Evolutionary conservation across 2,797 vertebrate species (phyloP).

Genomic region (Danio choprae): DNA sequence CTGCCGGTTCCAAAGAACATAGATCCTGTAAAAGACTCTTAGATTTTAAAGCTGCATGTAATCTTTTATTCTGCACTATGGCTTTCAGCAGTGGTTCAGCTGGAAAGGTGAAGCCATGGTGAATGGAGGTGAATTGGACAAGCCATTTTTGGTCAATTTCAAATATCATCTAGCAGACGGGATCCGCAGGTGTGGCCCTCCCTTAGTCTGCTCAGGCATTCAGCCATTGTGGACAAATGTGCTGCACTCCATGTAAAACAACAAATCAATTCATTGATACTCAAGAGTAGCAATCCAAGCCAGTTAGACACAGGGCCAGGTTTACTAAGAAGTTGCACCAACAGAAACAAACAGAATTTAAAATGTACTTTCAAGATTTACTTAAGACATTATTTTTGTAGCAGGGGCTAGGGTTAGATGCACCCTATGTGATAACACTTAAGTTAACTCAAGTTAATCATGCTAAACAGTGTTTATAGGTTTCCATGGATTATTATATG

Average conservation of each 20-base stretch:
- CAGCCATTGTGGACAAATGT: constrained; percentile 8
- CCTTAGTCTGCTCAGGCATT: neutral
- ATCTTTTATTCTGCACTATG: neutral
- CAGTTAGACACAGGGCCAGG: neutral
- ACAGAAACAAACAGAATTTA: too few species aligned
- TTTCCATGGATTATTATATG: too few species aligned
- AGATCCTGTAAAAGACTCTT: constrained; percentile 8
- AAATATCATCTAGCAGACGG: neutral
- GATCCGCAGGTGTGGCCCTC: neutral
- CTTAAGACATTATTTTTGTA: too few species aligned
- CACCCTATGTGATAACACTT: too few species aligned
- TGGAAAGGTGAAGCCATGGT: constrained; percentile 24
- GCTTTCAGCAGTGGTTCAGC: neutral
- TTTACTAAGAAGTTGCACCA: too few species aligned
- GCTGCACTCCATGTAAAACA: constrained; percentile 9
- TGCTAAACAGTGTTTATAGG: too few species aligned
- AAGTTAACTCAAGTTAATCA: too few species aligned
- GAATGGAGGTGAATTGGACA: neutral
- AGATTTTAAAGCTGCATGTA: constrained; percentile 8
- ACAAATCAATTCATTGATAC: constrained; percentile 4
- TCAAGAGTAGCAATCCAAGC: neutral
- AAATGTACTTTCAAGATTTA: too few species aligned
- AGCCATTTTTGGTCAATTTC: constrained; percentile 3
- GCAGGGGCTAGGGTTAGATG: too few species aligned
- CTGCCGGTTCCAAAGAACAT: neutral